Evolutionary conservation across 2,113 vertebrate genomes (phyloP).

Genomic region (Malurus melanocephalus): DNA sequence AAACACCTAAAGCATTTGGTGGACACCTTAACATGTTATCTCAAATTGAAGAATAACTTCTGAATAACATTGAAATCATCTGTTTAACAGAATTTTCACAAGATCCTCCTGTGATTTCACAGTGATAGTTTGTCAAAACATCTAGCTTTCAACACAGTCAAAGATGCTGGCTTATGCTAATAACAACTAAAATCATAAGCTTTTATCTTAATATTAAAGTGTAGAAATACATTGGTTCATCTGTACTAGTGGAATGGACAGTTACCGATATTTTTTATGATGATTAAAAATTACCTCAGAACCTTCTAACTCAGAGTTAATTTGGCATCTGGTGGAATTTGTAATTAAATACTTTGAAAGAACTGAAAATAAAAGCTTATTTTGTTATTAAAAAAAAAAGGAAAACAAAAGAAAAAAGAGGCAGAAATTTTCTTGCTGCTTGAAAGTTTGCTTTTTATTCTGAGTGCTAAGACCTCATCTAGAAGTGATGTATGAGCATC

Average conservation of each 20-base stretch:
- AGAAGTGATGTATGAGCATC: not conserved
- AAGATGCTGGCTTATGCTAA: not conserved
- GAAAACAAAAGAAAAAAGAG: not conserved
- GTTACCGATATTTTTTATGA: not conserved
- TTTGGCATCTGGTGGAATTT: not conserved
- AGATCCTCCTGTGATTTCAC: not conserved
- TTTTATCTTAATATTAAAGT: not conserved
- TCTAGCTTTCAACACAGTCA: not conserved
- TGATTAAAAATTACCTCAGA: not conserved
- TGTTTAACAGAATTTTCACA: not conserved
- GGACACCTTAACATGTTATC: not conserved
- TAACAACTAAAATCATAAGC: not conserved
- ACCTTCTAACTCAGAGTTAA: not conserved
- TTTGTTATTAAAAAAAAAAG: not conserved
- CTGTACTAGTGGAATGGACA: not conserved
- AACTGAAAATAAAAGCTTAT: not conserved
- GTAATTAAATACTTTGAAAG: not conserved
- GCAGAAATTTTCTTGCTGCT: conserved; percentile 21
- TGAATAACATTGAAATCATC: not conserved
- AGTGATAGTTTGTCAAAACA: not conserved
- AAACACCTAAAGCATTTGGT: not conserved
- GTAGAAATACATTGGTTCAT: not conserved
- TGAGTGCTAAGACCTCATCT: not conserved
- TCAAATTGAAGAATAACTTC: not conserved
- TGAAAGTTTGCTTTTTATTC: conserved; percentile 48